Evolutionary conservation across 1,140 invertebrate genomes (phyloP).

Genomic region (Bombus confusus): DNA sequence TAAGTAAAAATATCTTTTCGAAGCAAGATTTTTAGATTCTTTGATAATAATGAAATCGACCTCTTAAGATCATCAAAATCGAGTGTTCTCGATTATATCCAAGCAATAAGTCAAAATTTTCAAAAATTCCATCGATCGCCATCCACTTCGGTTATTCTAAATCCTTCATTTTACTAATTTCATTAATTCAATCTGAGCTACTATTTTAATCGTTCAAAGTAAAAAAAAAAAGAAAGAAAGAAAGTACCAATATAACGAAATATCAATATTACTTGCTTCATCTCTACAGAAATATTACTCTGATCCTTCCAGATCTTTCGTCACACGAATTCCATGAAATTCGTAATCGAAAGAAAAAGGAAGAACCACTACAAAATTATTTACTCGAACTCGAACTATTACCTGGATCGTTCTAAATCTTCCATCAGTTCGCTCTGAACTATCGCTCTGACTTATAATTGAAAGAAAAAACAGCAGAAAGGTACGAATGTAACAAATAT

Average conservation of each 20-base stretch:
- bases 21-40: background rate
- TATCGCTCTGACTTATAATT: background rate
- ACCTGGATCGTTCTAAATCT: background rate
- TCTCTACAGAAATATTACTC: too few relatives aligned
- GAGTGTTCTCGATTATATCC: background rate
- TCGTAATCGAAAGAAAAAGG: background rate
- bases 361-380: background rate
- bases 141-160: background rate
- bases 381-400: rapidly evolving
- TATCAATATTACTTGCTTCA: too few relatives aligned
- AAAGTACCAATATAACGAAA: too few relatives aligned
- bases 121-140: background rate
- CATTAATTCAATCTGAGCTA: background rate
- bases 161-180: background rate
- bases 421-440: background rate
- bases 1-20: background rate
- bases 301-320: too few relatives aligned
- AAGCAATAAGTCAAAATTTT: background rate
- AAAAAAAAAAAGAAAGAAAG: too few relatives aligned
- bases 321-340: too few relatives aligned
- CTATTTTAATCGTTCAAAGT: too few relatives aligned
- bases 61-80: background rate
- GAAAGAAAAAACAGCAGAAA: background rate
- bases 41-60: background rate
- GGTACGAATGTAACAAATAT: background rate